These are phyloP conservation scores for Drosophila meridionalis DNA, from an alignment of 2,888 invertebrate species.

Conservation along the genomic window DNA sequence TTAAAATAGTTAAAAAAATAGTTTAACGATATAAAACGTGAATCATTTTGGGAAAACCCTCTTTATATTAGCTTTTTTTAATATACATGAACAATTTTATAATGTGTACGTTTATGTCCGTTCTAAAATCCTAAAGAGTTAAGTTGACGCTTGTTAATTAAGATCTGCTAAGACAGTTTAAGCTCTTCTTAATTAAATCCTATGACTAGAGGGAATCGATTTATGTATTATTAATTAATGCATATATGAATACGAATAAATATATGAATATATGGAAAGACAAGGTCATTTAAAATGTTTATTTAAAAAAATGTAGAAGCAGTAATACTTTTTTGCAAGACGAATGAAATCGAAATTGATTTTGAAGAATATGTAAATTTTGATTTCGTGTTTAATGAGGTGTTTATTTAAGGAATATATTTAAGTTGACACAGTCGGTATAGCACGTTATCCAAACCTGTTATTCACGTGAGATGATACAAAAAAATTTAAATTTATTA, in stretches of 20 bases:
- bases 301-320: neutral
- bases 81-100: neutral
- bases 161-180: neutral
- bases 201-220: neutral
- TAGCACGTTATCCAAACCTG: constrained; percentile 18
- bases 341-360: constrained; percentile 6
- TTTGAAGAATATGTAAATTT: constrained; percentile 2
- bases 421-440: neutral
- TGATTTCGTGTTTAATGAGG: neutral
- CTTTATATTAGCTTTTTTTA: neutral
- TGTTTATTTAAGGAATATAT: neutral
- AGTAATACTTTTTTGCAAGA: neutral
- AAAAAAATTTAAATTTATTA: constrained; percentile 12
- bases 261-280: neutral
- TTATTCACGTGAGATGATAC: constrained; percentile 20
- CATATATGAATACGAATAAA: neutral
- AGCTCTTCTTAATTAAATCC: neutral
- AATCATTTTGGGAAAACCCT: neutral
- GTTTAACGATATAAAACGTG: neutral
- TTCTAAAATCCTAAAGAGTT: neutral
- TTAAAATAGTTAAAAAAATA: neutral
- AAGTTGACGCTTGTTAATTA: neutral
- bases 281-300: neutral
- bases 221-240: constrained; percentile 1
- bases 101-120: neutral